Evolutionary conservation across 2,113 vertebrate species (phyloP).

Genomic region (Sapajus apella): DNA sequence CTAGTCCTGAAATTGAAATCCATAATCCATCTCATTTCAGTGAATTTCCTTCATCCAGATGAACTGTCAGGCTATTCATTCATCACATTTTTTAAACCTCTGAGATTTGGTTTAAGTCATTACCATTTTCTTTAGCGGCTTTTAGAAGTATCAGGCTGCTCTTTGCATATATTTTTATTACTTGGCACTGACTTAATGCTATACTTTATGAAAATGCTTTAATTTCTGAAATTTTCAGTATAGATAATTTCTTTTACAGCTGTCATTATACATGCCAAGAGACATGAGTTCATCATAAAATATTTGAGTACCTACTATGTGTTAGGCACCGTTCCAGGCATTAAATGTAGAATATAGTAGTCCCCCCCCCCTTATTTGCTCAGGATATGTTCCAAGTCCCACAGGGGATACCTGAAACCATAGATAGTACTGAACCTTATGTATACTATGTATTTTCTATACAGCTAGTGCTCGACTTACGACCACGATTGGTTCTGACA

Average conservation of each 20-base stretch:
- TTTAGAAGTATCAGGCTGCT: background rate
- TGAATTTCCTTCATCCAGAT: background rate
- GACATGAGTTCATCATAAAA: background rate
- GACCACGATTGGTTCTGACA: too few relatives aligned
- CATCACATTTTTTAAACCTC: background rate
- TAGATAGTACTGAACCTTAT: background rate
- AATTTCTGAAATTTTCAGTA: background rate
- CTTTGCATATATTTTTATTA: background rate
- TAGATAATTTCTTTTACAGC: background rate
- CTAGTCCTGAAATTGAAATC: background rate
- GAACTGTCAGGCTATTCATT: background rate
- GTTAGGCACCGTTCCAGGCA: background rate
- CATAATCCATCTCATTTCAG: background rate
- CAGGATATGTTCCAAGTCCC: background rate
- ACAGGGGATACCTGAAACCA: background rate
- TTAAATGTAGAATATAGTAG: background rate
- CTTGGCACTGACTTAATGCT: background rate
- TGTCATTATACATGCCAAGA: background rate
- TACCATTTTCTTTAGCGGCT: background rate
- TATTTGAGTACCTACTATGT: background rate
- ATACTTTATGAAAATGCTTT: background rate
- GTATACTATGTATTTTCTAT: background rate
- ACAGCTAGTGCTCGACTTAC: background rate
- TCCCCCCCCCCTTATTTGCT: background rate
- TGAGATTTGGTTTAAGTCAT: background rate